Conservation (phyloP, 2,113 vertebrate species). For the Halichoerus grypus region DNA sequence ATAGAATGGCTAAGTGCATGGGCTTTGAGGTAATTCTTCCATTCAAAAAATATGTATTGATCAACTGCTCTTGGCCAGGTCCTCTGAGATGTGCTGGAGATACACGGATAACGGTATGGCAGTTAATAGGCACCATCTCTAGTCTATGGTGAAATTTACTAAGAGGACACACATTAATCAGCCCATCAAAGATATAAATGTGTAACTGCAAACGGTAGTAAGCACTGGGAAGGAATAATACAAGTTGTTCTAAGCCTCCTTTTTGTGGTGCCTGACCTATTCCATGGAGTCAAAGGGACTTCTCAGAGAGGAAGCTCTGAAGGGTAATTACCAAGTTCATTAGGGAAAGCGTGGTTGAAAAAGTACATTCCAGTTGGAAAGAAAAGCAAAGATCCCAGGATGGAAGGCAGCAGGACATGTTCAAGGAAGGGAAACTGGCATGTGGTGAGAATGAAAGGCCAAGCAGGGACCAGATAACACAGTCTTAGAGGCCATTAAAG, state of each 20-base stretch:
- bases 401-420: not conserved
- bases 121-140: not conserved
- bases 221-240: not conserved
- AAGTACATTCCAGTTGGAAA: conserved; percentile 11
- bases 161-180: not conserved
- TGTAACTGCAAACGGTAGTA: not conserved
- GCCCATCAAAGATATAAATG: not conserved
- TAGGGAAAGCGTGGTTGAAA: not conserved
- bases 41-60: not conserved
- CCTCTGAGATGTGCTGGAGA: not conserved
- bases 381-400: not conserved
- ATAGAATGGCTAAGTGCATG: not conserved
- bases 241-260: not conserved
- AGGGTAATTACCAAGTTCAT: conserved; percentile 33
- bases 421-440: not conserved
- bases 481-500: not conserved
- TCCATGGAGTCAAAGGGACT: not conserved
- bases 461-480: not conserved
- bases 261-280: not conserved
- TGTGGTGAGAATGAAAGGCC: not conserved
- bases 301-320: not conserved
- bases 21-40: conserved; percentile 4
- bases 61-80: not conserved
- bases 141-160: not conserved
- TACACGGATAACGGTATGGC: not conserved